phyloP scores from a whole-genome alignment of 2,888 invertebrate genomes.

The Parnassius mnemosyne region DNA sequence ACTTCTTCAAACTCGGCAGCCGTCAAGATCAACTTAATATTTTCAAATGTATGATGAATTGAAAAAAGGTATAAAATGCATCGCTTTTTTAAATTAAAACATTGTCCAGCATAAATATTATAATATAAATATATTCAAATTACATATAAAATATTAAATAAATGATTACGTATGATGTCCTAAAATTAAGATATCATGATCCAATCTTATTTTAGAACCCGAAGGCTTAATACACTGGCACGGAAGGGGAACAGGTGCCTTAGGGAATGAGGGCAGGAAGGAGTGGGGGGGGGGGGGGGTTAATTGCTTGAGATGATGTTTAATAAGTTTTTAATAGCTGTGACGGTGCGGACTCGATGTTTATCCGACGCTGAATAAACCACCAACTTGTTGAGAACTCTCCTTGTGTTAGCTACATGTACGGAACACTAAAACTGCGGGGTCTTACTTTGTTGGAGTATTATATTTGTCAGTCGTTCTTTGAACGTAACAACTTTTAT shows the following conservation, averaged over 20 bases:
- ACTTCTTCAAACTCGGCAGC: no score
- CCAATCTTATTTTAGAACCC: slow-evolving; percentile 31
- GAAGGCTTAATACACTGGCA: slow-evolving; percentile 17
- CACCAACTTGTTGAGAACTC: slow-evolving; percentile 43
- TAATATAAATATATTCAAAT: background rate
- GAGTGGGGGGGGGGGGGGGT: slow-evolving; percentile 47
- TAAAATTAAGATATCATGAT: slow-evolving; percentile 23
- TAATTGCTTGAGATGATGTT: slow-evolving; percentile 84
- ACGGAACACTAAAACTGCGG: background rate
- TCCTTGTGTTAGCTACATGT: slow-evolving; percentile 15
- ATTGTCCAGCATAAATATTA: no score
- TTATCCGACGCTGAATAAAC: slow-evolving; percentile 63
- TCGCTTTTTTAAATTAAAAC: no score
- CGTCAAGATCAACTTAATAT: no score
- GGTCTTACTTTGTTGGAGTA: slow-evolving; percentile 11
- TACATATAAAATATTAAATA: slow-evolving; percentile 2
- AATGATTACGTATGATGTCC: slow-evolving; percentile 5
- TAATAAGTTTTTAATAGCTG: slow-evolving; percentile 85
- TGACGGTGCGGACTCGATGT: slow-evolving; percentile 63
- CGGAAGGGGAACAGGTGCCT: slow-evolving; percentile 24
- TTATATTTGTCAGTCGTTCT: slow-evolving; percentile 11
- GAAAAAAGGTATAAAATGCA: no score
- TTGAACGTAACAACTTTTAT: slow-evolving; percentile 4
- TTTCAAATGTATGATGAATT: no score
- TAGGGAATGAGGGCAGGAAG: slow-evolving; percentile 34